Evolutionary conservation across 1,140 invertebrate species (phyloP).

Genomic region (Mycetomoellerius zeteki): DNA sequence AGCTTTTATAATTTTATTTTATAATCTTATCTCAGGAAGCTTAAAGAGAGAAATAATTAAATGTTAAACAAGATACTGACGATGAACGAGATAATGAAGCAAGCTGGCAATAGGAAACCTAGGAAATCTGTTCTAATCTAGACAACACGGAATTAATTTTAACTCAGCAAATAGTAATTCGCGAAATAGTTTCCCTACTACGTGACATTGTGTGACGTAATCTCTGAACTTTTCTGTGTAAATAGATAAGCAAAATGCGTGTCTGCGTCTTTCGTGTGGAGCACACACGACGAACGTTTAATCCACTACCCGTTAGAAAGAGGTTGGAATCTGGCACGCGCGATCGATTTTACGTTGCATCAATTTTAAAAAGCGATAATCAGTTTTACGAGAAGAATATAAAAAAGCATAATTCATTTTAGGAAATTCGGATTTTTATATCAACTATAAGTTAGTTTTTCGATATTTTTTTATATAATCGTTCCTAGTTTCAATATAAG

Average conservation of each 20-base stretch:
- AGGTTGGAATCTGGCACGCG: conserved; percentile 37
- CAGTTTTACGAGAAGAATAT: not conserved
- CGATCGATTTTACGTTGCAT: conserved; percentile 24
- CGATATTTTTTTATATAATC: not conserved
- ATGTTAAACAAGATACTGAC: not conserved
- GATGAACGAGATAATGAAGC: conserved; percentile 23
- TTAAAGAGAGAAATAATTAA: conserved; percentile 5
- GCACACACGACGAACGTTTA: conserved; percentile 25
- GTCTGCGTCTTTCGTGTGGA: conserved; percentile 29
- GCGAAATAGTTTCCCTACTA: conserved; percentile 74
- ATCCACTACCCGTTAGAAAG: conserved; percentile 45
- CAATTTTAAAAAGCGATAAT: conserved; percentile 21
- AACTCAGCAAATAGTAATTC: conserved; percentile 78
- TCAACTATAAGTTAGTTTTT: too few species aligned
- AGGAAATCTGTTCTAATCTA: conserved; percentile 78
- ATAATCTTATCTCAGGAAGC: conserved; percentile 3
- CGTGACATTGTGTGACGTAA: conserved; percentile 67
- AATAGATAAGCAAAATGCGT: conserved; percentile 75
- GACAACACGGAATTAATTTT: conserved; percentile 83
- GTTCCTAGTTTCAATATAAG: not conserved
- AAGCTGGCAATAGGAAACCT: conserved; percentile 22
- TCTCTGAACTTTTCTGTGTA: conserved; percentile 76
- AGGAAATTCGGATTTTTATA: not conserved
- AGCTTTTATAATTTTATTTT: not conserved
- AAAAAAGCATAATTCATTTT: not conserved